A percentile compares a stretch with the other conserved stretches of the same genome.
Conservation (phyloP, 2,888 invertebrate genomes). For the Nomada ferruginata region DNA sequence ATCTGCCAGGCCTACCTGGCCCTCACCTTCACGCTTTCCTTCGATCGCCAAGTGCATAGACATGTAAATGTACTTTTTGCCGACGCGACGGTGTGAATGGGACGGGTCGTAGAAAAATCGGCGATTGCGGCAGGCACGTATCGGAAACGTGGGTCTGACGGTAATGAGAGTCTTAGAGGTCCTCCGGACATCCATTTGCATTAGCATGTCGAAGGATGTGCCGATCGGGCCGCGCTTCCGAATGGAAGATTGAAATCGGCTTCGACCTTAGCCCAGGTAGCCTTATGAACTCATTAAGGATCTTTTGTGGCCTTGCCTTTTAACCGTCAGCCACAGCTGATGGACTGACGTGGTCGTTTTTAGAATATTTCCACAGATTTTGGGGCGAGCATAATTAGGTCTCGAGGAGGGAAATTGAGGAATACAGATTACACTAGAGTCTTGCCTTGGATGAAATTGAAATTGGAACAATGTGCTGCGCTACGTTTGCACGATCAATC, state of each 20-base stretch:
- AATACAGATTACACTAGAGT: no score
- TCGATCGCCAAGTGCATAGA: constrained; percentile 40
- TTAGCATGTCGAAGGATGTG: constrained; percentile 70
- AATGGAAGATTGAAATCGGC: constrained; percentile 53
- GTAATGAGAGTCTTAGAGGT: constrained; percentile 74
- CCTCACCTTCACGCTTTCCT: background rate
- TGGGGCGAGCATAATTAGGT: background rate
- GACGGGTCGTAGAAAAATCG: constrained; percentile 14
- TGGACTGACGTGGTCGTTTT: constrained; percentile 10
- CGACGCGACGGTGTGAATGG: constrained; percentile 19
- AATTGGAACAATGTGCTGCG: background rate
- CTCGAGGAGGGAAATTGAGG: background rate
- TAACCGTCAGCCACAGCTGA: constrained; percentile 12
- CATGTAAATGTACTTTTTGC: constrained; percentile 58
- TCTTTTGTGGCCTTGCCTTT: constrained; percentile 29
- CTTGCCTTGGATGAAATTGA: background rate
- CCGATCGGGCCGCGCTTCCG: constrained; percentile 20
- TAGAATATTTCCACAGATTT: background rate
- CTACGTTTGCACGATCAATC: constrained; percentile 16
- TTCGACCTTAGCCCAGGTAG: constrained; percentile 55
- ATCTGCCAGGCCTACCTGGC: constrained; percentile 36
- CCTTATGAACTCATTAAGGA: constrained; percentile 55
- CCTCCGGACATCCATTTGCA: constrained; percentile 48
- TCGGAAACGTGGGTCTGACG: constrained; percentile 72
- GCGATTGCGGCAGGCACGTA: constrained; percentile 66